Base-by-base conservation (phyloP, 2,113 vertebrate species). In the Dasyornis broadbenti region DNA sequence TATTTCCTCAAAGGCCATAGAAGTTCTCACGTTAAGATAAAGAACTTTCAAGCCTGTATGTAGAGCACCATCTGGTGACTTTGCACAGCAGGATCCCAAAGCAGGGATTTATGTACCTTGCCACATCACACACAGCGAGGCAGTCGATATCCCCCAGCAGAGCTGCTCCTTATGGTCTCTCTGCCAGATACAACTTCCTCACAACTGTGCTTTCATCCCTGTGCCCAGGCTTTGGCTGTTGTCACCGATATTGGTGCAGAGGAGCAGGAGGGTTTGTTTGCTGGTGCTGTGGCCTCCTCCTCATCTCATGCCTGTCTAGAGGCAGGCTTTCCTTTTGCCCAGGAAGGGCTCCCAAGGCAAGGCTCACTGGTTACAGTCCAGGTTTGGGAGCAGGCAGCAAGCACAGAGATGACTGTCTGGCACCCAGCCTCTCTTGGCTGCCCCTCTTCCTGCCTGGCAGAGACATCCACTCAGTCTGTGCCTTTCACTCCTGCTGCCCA, bases 1-100 rank as follows among this genome's bases (percentile, higher is more conserved):
- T 75, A 40, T 82, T 86, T 93, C 63, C 76, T 93, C 63, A 37
- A 61, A 73, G 73, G n/a, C 75, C 39, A 1, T 4, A 5, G 35
- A 31, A 12, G 23, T 52, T 89, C 44, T 24, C 65, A 65, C 2
- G 1, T 45, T 53, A 66, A 80, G 59, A 61, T 57, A 76, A 84
- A 82, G 70, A 82, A 88, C 79, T 82, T 95, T 20, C 35, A 86
- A 56, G 54, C 47, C 79, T 88, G 70, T 88, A 80, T 88, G 71
- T 73, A 91, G 75, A 91, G 93, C 92, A 95, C 90, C 82, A 93
- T 93, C 92, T 96, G 94, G 90, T 96, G 93, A 90, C 79, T 94
- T 61, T 63, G 79, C 90, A 82, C 68, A 81, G 85, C 68, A 90
- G 90, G 79, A 85, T 90, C 76, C 84, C 92, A 11, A 54, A 81